These are phyloP conservation scores for Myrmecophaga tridactyla DNA, from an alignment of 2,113 vertebrate genomes.

Conservation along the genomic window DNA sequence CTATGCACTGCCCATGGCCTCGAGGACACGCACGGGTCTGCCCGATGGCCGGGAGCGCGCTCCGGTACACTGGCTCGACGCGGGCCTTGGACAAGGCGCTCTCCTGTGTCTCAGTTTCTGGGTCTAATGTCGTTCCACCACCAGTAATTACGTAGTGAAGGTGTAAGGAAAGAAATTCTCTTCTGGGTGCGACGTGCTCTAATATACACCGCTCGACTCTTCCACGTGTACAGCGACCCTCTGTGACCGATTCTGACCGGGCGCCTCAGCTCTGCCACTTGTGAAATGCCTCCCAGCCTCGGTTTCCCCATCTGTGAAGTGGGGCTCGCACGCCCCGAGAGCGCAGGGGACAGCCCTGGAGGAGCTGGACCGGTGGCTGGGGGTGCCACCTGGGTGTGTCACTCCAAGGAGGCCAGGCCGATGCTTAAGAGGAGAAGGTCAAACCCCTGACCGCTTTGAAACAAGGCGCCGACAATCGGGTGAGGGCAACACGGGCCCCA, in stretches of 20 bases:
- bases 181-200: background rate
- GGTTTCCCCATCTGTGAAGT: background rate
- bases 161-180: background rate
- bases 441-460: no score
- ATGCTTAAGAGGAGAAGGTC: background rate
- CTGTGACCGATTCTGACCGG: background rate
- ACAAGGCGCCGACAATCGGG: no score
- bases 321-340: background rate
- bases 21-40: no score
- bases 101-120: background rate
- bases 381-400: no score
- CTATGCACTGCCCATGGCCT: no score
- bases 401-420: no score
- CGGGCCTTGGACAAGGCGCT: background rate
- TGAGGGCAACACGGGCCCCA: no score
- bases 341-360: no score
- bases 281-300: background rate
- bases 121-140: background rate
- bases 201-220: no score
- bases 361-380: no score
- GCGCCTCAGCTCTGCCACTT: background rate
- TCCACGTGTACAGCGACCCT: background rate
- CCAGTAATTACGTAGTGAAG: background rate
- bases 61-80: no score
- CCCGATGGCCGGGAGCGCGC: no score